phyloP scores from a whole-genome alignment of 2,113 vertebrate genomes.

The Rhinichthys klamathensis region DNA sequence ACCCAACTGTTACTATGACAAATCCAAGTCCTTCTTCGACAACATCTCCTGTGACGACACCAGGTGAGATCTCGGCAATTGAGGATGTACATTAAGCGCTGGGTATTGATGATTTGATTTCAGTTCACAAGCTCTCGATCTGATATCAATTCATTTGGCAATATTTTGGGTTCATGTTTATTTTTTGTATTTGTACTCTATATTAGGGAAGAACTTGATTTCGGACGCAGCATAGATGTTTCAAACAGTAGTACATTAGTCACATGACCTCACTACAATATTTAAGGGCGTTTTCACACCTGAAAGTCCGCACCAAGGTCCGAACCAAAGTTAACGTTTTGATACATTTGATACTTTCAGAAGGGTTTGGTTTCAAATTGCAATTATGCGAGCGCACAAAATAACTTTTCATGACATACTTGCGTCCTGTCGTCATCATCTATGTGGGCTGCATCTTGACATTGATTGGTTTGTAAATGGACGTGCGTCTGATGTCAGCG shows the following conservation, averaged over 20 bases:
- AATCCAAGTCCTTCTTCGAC: constrained; percentile 98
- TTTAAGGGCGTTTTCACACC: too few relatives aligned
- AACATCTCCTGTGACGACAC: constrained; percentile 95
- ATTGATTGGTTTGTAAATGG: too few relatives aligned
- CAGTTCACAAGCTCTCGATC: neutral
- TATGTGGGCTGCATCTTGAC: too few relatives aligned
- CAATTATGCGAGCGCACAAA: too few relatives aligned
- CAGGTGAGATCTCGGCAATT: constrained; percentile 74
- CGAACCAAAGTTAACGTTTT: too few relatives aligned
- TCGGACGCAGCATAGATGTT: neutral
- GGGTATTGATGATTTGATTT: neutral
- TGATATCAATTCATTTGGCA: neutral
- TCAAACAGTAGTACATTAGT: neutral
- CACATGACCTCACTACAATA: neutral
- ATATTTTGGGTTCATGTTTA: neutral
- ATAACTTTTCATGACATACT: too few relatives aligned
- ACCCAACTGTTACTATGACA: constrained; percentile 93
- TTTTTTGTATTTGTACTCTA: neutral
- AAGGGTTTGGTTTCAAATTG: too few relatives aligned
- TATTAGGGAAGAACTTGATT: too few relatives aligned
- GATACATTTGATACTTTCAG: too few relatives aligned
- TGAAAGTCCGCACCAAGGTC: too few relatives aligned
- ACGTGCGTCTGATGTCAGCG: too few relatives aligned
- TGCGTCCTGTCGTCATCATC: too few relatives aligned
- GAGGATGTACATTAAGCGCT: neutral